Percentiles rank a stretch among this genome's conserved stretches.
Conservation (phyloP, 2,797 vertebrate genomes). For the Pseudochirops cupreus region DNA sequence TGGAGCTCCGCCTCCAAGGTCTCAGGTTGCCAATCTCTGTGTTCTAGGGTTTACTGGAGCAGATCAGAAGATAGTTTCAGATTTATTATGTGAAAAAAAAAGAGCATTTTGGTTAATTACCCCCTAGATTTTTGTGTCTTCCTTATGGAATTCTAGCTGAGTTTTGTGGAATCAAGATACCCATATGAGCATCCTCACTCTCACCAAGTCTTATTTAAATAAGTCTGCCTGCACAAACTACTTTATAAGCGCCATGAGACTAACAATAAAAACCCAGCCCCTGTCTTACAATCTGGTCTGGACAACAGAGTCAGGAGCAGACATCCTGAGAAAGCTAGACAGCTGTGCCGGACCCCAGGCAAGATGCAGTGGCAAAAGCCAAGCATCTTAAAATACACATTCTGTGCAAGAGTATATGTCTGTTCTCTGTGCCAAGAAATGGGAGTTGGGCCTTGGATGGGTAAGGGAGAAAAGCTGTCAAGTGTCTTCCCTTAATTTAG, state of each 20-base stretch:
- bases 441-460: conserved; percentile 15
- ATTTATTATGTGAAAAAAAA: not conserved
- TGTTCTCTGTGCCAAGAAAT: conserved; percentile 39
- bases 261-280: conserved; percentile 9
- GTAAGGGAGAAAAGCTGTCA: conserved; percentile 6
- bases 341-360: not conserved
- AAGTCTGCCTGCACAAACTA: not conserved
- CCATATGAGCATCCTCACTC: not conserved
- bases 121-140: not conserved
- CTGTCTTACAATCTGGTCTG: not conserved
- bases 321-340: conserved; percentile 12
- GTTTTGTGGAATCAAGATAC: not conserved
- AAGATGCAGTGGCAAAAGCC: conserved; percentile 11
- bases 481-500: conserved; percentile 30
- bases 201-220: not conserved
- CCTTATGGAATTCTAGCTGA: conserved; percentile 7
- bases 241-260: not conserved
- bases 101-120: no score
- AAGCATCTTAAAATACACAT: not conserved
- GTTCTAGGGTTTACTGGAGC: not conserved
- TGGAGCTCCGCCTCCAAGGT: not conserved
- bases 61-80: not conserved
- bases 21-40: not conserved
- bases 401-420: conserved; percentile 22
- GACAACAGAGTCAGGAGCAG: not conserved